Conservation (phyloP, 2,888 invertebrate genomes). For the Ophion obscuratus region DNA sequence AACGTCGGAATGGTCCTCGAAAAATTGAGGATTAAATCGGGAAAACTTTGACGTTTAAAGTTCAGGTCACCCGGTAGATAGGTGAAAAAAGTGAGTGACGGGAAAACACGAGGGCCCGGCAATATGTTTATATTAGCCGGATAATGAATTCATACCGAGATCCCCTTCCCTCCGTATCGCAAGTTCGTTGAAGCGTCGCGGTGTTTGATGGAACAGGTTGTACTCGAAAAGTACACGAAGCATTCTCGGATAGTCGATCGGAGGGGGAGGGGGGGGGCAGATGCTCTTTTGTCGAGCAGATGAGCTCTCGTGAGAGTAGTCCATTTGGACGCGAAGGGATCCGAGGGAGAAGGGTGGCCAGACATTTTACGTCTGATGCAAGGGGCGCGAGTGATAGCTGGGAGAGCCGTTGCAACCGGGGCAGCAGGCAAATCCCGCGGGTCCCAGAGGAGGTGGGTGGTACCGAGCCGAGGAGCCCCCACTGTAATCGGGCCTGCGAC, state of each 20-base stretch:
- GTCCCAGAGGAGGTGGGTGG: constrained; percentile 71
- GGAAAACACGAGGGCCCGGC: constrained; percentile 69
- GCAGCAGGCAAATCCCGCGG: constrained; percentile 75
- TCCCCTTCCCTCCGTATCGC: background rate
- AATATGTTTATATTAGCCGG: constrained; percentile 83
- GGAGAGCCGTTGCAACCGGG: constrained; percentile 20
- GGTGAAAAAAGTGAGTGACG: constrained; percentile 68
- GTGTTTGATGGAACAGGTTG: constrained; percentile 81
- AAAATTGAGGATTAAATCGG: too few species aligned
- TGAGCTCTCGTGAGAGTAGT: constrained; percentile 62
- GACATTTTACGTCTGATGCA: constrained; percentile 26
- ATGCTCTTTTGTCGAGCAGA: constrained; percentile 74
- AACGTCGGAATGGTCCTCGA: too few species aligned
- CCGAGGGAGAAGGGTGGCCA: constrained; percentile 30
- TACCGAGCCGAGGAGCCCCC: constrained; percentile 66
- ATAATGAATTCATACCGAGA: constrained; percentile 82
- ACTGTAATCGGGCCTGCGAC: constrained; percentile 67
- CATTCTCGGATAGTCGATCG: constrained; percentile 57
- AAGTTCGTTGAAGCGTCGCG: constrained; percentile 62
- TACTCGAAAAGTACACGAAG: constrained; percentile 50
- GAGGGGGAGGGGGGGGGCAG: constrained; percentile 58
- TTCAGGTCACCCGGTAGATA: background rate
- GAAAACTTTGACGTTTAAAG: background rate
- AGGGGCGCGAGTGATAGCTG: constrained; percentile 24
- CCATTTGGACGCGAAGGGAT: constrained; percentile 46